Conservation (phyloP, 2,113 vertebrate species). For the Columba janthina region DNA sequence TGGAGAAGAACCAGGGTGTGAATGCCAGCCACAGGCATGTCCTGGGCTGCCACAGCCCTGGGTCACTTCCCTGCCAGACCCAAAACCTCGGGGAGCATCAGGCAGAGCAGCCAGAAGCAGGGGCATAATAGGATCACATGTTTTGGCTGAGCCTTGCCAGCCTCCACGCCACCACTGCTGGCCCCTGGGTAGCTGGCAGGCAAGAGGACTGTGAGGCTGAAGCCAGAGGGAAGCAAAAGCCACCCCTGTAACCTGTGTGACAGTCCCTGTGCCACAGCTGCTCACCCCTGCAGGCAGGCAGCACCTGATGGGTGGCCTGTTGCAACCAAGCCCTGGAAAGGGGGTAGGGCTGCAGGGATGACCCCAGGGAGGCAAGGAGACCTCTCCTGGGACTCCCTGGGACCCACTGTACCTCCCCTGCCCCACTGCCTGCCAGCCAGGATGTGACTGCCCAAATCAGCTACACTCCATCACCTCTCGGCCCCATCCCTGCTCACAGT, state of each 20-base stretch:
- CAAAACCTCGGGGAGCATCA: not conserved
- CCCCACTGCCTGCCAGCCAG: not conserved
- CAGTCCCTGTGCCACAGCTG: not conserved
- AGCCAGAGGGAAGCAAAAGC: not conserved
- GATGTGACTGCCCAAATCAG: not conserved
- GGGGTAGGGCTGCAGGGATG: not conserved
- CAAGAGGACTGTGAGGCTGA: rapidly evolving
- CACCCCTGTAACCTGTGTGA: not conserved
- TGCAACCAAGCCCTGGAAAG: not conserved
- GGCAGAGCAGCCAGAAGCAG: not conserved
- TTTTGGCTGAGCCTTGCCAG: not conserved
- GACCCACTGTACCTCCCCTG: not conserved
- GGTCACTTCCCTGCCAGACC: not conserved
- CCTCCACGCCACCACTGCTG: not conserved
- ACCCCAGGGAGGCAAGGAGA: not conserved
- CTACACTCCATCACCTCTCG: too few species aligned
- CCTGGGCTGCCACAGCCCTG: not conserved
- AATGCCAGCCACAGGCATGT: not conserved
- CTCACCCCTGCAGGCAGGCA: not conserved
- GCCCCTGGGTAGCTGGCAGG: not conserved
- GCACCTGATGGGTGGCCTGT: not conserved
- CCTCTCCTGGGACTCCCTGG: not conserved
- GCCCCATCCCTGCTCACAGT: too few species aligned
- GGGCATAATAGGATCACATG: rapidly evolving
- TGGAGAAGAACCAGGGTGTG: not conserved